phyloP scores from a whole-genome alignment of 2,797 vertebrate species.

The Echiichthys vipera region DNA sequence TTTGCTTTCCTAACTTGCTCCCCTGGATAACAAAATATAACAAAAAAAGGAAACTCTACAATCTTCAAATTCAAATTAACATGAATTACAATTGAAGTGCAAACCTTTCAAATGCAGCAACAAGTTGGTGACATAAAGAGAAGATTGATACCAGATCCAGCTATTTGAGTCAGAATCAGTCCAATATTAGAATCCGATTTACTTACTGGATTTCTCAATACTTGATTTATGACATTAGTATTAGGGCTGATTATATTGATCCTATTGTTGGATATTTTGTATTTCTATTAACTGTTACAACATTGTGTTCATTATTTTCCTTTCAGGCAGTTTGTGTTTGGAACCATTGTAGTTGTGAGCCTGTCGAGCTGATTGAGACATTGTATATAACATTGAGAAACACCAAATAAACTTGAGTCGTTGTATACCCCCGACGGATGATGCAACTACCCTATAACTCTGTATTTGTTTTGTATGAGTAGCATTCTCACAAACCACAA shows the following conservation, averaged over 20 bases:
- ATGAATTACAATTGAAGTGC: too few species aligned
- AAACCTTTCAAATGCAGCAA: too few species aligned
- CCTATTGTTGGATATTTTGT: neutral
- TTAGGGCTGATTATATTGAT: neutral
- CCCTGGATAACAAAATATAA: too few species aligned
- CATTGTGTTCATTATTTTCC: neutral
- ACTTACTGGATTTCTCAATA: neutral
- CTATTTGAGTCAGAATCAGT: too few species aligned
- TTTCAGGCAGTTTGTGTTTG: neutral
- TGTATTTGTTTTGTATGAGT: neutral
- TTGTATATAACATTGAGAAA: neutral
- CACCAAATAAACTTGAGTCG: slow-evolving; percentile 8
- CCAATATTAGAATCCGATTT: too few species aligned
- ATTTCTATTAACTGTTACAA: neutral
- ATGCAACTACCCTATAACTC: neutral
- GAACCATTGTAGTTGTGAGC: neutral
- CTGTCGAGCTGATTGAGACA: neutral
- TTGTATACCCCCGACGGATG: neutral
- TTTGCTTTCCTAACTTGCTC: too few species aligned
- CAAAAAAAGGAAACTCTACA: too few species aligned
- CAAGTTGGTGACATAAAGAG: too few species aligned
- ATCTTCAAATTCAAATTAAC: too few species aligned
- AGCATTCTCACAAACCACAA: slow-evolving; percentile 13
- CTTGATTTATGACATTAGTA: neutral
- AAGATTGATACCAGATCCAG: too few species aligned